These are phyloP conservation scores for Leptodactylus fallax DNA, from an alignment of 2,797 vertebrate genomes.

Conservation along the genomic window DNA sequence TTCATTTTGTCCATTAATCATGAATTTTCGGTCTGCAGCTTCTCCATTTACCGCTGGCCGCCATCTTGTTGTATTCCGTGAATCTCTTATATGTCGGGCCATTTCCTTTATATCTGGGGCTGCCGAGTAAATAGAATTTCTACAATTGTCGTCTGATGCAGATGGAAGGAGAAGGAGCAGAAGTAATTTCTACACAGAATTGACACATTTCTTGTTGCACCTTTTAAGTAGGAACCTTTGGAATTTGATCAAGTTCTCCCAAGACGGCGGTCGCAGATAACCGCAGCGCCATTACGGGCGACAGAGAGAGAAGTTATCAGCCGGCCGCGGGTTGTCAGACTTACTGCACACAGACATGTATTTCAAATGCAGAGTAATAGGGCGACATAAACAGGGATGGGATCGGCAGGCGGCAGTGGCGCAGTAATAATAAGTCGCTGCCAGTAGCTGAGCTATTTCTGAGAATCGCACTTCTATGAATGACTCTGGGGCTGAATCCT, in stretches of 20 bases:
- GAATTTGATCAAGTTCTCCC: not conserved
- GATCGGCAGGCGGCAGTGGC: not conserved
- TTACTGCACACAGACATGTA: not conserved
- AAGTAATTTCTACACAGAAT: not conserved
- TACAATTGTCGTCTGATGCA: not conserved
- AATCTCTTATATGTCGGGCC: not conserved
- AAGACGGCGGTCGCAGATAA: not conserved
- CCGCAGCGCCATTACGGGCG: not conserved
- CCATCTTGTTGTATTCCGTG: not conserved
- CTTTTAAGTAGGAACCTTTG: not conserved
- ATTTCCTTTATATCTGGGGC: not conserved
- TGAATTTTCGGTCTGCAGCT: not conserved
- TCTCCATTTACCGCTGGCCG: too few relatives aligned
- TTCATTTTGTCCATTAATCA: too few relatives aligned
- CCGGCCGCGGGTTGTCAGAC: not conserved
- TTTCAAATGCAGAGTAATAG: not conserved
- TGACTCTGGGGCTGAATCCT: not conserved
- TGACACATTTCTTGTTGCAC: not conserved
- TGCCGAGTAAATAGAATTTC: not conserved
- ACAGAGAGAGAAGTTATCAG: not conserved
- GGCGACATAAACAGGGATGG: not conserved
- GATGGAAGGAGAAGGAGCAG: not conserved
- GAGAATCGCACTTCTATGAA: not conserved
- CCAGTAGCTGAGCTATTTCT: not conserved
- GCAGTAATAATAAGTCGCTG: not conserved